Conservation (phyloP, 92 coral and sea anemone genomes). For the Palythoa grandis region DNA sequence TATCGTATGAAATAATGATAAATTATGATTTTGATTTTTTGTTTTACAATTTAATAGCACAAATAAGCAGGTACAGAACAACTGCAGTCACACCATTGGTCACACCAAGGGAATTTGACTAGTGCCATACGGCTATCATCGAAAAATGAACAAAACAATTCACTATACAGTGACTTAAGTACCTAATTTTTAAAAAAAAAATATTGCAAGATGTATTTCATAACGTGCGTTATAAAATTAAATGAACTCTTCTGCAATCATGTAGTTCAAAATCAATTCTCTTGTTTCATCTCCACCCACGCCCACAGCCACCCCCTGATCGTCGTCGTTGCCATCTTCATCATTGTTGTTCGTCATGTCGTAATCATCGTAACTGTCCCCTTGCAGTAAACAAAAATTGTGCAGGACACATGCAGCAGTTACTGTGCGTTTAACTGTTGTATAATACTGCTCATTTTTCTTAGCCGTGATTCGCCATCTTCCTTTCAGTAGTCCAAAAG, state of each 20-base stretch:
- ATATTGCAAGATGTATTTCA: not conserved
- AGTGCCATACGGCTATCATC: conserved; percentile 34
- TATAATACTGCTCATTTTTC: conserved; percentile 33
- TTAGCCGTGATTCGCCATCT: conserved; percentile 43
- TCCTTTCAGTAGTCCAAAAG: conserved; percentile 49
- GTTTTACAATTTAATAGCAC: conserved; percentile 34
- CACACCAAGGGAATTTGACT: conserved; percentile 37
- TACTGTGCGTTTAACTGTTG: conserved; percentile 40
- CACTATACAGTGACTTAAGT: conserved; percentile 29
- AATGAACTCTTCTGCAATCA: conserved; percentile 39
- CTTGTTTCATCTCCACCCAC: conserved; percentile 38
- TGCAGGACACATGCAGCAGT: conserved; percentile 35
- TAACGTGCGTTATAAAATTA: conserved; percentile 24
- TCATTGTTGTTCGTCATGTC: conserved; percentile 26
- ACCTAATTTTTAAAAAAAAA: conserved; percentile 8
- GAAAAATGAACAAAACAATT: conserved; percentile 25
- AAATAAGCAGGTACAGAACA: conserved; percentile 27
- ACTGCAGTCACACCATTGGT: conserved; percentile 17
- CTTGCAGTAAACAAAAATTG: conserved; percentile 43
- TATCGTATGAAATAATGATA: conserved; percentile 13
- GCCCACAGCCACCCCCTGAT: conserved; percentile 29
- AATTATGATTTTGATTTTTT: conserved; percentile 18
- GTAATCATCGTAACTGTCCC: conserved; percentile 35
- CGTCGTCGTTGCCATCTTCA: conserved; percentile 35
- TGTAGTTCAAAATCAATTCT: conserved; percentile 27